Percentiles rank a stretch among this genome's conserved stretches.
phyloP scores from a whole-genome alignment of 2,113 vertebrate genomes.

The Sminthopsis crassicaudata region DNA sequence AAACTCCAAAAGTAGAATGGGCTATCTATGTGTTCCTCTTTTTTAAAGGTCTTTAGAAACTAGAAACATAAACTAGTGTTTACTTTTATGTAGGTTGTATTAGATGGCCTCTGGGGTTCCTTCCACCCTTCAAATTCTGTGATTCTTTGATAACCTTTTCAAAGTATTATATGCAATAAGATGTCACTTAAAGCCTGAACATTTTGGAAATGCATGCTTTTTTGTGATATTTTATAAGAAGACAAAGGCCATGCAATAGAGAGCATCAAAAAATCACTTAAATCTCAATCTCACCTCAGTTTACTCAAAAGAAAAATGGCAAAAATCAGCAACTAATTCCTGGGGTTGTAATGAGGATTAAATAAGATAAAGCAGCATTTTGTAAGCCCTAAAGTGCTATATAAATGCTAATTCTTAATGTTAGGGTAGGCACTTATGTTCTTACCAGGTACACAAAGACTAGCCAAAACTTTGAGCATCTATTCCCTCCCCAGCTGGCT shows the following conservation, averaged over 20 bases:
- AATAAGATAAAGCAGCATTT: background rate
- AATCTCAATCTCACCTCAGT: background rate
- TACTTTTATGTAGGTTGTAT: background rate
- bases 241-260: background rate
- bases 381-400: background rate
- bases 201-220: background rate
- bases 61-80: background rate
- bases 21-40: background rate
- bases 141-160: background rate
- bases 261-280: background rate
- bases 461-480: background rate
- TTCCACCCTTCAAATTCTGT: background rate
- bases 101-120: background rate
- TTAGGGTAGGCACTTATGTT: background rate
- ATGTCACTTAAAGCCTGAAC: background rate
- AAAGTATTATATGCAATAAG: background rate
- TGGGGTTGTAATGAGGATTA: background rate
- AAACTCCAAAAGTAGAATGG: background rate
- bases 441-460: background rate
- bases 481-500: background rate
- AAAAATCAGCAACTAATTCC: background rate
- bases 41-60: background rate
- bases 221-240: background rate
- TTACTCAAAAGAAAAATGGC: background rate
- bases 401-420: background rate